phyloP scores from a whole-genome alignment of 2,888 invertebrate species.

The Adelognathus sp. region DNA sequence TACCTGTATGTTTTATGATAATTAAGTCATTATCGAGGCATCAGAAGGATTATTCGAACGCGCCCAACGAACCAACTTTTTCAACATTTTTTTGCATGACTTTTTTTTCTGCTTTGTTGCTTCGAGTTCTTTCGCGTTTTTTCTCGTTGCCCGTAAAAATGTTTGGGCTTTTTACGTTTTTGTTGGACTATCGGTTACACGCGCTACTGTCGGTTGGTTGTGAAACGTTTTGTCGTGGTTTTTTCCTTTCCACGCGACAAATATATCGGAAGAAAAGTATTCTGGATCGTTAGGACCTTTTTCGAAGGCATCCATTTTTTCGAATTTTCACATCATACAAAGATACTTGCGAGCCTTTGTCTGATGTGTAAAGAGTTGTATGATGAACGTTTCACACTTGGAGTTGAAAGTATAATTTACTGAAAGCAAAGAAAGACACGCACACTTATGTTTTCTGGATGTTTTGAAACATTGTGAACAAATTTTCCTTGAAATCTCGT shows the following conservation, averaged over 20 bases:
- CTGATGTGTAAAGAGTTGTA: no score
- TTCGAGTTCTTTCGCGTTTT: conserved; percentile 20
- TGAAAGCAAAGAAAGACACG: no score
- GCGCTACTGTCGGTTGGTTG: background rate
- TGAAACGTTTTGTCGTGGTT: background rate
- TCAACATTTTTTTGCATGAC: background rate
- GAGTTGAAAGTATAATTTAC: background rate
- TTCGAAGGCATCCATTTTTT: background rate
- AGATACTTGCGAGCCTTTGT: background rate
- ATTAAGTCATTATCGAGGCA: background rate
- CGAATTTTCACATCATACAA: background rate
- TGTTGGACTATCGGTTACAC: conserved; percentile 7
- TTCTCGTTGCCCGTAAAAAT: background rate
- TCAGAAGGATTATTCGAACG: background rate
- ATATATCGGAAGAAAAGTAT: background rate
- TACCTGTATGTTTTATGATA: background rate
- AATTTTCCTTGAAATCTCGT: no score
- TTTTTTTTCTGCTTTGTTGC: background rate
- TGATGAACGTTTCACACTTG: background rate
- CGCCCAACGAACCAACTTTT: background rate
- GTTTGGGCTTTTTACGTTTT: conserved; percentile 17
- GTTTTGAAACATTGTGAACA: no score
- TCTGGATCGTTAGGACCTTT: background rate
- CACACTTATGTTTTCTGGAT: no score
- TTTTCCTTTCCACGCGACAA: background rate